These are phyloP conservation scores for Orius insidiosus DNA, from an alignment of 1,140 invertebrate species.

Conservation along the genomic window DNA sequence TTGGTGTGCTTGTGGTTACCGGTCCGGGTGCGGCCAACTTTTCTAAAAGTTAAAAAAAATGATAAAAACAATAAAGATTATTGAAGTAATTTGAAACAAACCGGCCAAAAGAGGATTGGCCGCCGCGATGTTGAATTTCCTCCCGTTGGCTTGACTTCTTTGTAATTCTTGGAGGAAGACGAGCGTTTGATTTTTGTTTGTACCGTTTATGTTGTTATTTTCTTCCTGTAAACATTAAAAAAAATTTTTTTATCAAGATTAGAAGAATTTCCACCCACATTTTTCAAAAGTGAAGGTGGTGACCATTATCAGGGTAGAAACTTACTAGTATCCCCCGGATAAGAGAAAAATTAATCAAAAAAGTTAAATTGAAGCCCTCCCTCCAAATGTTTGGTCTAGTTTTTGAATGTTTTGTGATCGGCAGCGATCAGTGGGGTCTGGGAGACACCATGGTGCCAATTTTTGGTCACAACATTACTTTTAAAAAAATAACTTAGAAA, in stretches of 20 bases:
- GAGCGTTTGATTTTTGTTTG: slow-evolving; percentile 22
- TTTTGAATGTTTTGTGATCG: too few species aligned
- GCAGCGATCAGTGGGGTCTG: too few species aligned
- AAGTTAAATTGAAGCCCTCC: too few species aligned
- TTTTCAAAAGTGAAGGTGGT: neutral
- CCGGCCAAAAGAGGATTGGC: slow-evolving; percentile 62
- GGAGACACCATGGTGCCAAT: too few species aligned
- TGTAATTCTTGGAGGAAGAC: slow-evolving; percentile 22
- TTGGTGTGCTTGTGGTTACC: slow-evolving; percentile 7
- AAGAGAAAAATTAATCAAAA: too few species aligned
- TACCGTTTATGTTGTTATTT: slow-evolving; percentile 23
- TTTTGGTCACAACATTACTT: too few species aligned
- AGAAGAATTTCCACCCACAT: too few species aligned
- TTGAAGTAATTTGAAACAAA: slow-evolving; percentile 23
- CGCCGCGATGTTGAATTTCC: slow-evolving; percentile 61
- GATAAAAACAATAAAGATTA: neutral
- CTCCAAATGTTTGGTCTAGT: too few species aligned
- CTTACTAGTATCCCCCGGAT: too few species aligned
- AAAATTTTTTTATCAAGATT: too few species aligned
- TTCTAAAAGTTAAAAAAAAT: slow-evolving; percentile 12
- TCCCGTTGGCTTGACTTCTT: slow-evolving; percentile 31
- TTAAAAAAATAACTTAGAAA: too few species aligned
- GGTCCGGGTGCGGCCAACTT: slow-evolving; percentile 18
- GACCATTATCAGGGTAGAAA: too few species aligned
- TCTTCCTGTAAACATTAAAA: slow-evolving; percentile 23